Evolutionary conservation across 2,888 invertebrate species (phyloP).

Genomic region (Meteorus colon): DNA sequence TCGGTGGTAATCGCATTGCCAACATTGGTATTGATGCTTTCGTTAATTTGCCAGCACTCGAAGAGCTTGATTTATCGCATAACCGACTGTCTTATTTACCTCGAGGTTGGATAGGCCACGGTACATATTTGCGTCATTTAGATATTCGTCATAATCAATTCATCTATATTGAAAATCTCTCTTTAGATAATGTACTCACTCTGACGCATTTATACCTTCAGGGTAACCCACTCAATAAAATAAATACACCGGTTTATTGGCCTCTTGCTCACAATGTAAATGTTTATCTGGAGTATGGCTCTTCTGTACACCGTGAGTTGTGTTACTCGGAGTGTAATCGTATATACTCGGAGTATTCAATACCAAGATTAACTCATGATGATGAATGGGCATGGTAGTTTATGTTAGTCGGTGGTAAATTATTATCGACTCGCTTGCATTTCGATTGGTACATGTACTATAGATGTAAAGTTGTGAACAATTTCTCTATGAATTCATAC

Average conservation of each 20-base stretch:
- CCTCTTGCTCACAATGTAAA: conserved; percentile 53
- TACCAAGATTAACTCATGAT: conserved; percentile 35
- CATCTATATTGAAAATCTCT: conserved; percentile 41
- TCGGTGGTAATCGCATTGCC: conserved; percentile 57
- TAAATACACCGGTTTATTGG: conserved; percentile 42
- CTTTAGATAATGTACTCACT: conserved; percentile 51
- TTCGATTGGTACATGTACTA: conserved; percentile 21
- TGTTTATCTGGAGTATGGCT: conserved; percentile 53
- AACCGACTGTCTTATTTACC: conserved; percentile 55
- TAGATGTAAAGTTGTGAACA: not conserved
- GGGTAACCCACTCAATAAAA: conserved; percentile 55
- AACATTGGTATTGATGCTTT: conserved; percentile 54
- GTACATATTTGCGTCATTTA: conserved; percentile 51
- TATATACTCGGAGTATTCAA: conserved; percentile 24
- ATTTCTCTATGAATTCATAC: no score
- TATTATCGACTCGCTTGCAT: conserved; percentile 21
- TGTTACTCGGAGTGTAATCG: conserved; percentile 49
- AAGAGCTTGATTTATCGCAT: conserved; percentile 53
- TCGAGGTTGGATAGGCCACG: conserved; percentile 53
- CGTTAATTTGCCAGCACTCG: conserved; percentile 40
- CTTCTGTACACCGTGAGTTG: conserved; percentile 47
- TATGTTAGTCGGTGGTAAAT: not conserved
- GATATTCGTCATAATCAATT: conserved; percentile 55
- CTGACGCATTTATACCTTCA: conserved; percentile 57
- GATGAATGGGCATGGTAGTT: conserved; percentile 41